These are phyloP conservation scores for Deroplatys truncata DNA, from an alignment of 2,888 invertebrate genomes.

Conservation along the genomic window DNA sequence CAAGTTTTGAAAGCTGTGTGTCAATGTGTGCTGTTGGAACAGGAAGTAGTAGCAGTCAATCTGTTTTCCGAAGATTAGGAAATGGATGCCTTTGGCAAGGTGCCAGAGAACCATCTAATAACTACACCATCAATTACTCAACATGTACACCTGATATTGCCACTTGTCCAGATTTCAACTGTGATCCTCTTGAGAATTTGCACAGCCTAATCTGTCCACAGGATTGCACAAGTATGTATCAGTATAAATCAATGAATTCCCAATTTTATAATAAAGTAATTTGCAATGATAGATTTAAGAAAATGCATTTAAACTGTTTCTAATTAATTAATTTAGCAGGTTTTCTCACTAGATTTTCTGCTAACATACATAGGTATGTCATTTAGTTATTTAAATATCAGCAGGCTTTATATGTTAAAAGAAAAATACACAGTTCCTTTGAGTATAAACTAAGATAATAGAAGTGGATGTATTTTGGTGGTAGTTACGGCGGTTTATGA, in stretches of 20 bases:
- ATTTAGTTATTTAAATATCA: too few species aligned
- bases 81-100: conserved; percentile 53
- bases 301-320: too few species aligned
- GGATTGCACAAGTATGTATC: conserved; percentile 56
- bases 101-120: background rate
- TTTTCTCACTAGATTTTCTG: too few species aligned
- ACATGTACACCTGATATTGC: conserved; percentile 63
- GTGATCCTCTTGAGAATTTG: conserved; percentile 65
- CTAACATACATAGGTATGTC: too few species aligned
- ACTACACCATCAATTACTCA: conserved; percentile 50
- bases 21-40: conserved; percentile 9
- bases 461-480: too few species aligned
- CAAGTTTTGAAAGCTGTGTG: background rate
- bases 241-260: background rate
- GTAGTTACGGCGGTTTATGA: too few species aligned
- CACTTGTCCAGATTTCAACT: conserved; percentile 64
- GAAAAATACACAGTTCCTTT: too few species aligned
- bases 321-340: too few species aligned
- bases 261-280: too few species aligned
- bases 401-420: too few species aligned
- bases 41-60: background rate
- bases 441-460: too few species aligned
- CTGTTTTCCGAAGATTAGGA: conserved; percentile 26
- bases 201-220: conserved; percentile 63
- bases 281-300: too few species aligned